Conservation (phyloP, 1,140 invertebrate species). For the Coptotermes formosanus region DNA sequence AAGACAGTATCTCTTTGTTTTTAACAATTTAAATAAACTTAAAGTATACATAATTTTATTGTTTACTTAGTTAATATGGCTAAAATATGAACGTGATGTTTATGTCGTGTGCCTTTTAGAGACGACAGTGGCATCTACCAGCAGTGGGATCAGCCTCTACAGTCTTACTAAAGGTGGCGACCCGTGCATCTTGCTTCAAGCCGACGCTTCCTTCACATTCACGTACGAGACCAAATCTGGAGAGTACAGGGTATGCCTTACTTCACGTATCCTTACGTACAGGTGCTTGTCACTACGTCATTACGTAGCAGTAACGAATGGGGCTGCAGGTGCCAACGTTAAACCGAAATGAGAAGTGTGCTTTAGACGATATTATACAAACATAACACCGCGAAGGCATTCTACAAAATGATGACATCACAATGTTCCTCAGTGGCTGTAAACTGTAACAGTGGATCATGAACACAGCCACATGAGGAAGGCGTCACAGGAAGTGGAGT, state of each 20-base stretch:
- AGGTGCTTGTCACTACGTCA: neutral
- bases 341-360: neutral
- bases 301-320: neutral
- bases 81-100: neutral
- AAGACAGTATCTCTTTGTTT: no score
- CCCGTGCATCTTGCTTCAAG: slow-evolving; percentile 7
- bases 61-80: no score
- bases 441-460: no score
- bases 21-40: no score
- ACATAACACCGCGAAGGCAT: neutral
- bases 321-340: neutral
- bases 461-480: no score
- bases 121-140: neutral
- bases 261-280: no score
- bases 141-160: neutral
- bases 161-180: neutral
- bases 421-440: no score
- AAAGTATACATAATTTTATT: no score
- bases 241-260: neutral
- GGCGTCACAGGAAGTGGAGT: no score
- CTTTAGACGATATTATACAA: neutral
- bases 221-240: neutral
- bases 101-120: neutral
- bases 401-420: no score
- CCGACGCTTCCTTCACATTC: neutral